Percentiles rank a stretch among this genome's conserved stretches.
These are phyloP conservation scores for Heterotilapia buettikoferi DNA, from an alignment of 2,113 vertebrate species.

Conservation along the genomic window DNA sequence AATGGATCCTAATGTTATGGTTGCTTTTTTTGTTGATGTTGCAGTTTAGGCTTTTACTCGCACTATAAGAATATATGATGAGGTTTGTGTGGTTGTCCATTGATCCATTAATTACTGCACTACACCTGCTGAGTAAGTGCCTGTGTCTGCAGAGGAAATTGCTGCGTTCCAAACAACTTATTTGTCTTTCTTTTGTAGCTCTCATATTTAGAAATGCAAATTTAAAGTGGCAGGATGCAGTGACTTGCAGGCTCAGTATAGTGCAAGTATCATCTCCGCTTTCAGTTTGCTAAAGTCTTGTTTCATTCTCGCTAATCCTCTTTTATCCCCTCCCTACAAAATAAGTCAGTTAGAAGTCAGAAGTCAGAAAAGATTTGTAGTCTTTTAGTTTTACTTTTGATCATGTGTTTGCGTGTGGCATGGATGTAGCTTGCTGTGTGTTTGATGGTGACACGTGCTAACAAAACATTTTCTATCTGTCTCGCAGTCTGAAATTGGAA, in stretches of 20 bases:
- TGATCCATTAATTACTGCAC: constrained; percentile 65
- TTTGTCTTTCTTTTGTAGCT: neutral
- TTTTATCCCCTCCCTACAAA: neutral
- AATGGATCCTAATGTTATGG: constrained; percentile 50
- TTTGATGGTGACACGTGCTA: neutral
- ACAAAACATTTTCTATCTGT: constrained; percentile 5
- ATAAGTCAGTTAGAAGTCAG: neutral
- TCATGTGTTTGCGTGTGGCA: neutral
- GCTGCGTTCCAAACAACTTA: neutral
- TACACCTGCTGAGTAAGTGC: constrained; percentile 62
- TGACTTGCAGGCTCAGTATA: neutral
- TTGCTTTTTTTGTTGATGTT: constrained; percentile 52
- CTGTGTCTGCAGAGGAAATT: constrained; percentile 35
- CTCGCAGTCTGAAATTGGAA: constrained; percentile 87
- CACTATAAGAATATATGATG: constrained; percentile 56
- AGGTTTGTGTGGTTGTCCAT: constrained; percentile 56
- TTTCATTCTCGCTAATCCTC: neutral
- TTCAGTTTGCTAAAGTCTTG: neutral
- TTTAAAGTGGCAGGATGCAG: constrained; percentile 29
- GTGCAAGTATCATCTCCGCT: neutral
- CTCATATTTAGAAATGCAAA: constrained; percentile 18
- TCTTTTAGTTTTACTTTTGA: neutral
- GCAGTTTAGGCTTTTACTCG: constrained; percentile 51
- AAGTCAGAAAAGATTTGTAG: neutral
- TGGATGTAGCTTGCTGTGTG: neutral